phyloP scores from a whole-genome alignment of 1,140 invertebrate species.

The Lanistes nyassanus region DNA sequence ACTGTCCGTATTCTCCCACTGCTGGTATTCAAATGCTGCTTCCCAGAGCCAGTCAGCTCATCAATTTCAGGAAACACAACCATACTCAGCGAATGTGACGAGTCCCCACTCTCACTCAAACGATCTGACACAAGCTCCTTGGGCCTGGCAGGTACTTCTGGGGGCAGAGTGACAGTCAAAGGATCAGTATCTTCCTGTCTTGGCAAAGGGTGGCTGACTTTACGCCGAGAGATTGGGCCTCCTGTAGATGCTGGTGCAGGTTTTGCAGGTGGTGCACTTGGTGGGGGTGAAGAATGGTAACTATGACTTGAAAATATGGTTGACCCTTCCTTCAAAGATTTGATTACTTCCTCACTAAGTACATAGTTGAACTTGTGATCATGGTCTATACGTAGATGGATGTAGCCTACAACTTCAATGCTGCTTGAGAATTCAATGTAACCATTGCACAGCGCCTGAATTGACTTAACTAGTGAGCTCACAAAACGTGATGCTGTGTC shows the following conservation, averaged over 20 bases:
- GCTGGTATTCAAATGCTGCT: neutral
- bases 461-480: conserved; percentile 23
- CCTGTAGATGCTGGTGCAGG: neutral
- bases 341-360: conserved; percentile 30
- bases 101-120: conserved; percentile 4
- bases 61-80: neutral
- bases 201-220: neutral
- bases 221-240: neutral
- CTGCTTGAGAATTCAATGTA: conserved; percentile 28
- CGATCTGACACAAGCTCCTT: conserved; percentile 4
- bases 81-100: neutral
- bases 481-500: conserved; percentile 27
- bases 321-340: conserved; percentile 11
- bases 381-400: conserved; percentile 27
- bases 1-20: neutral
- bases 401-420: conserved; percentile 33
- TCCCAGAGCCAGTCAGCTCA: neutral
- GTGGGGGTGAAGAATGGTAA: conserved; percentile 23
- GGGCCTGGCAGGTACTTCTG: neutral
- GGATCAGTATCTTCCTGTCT: conserved; percentile 8
- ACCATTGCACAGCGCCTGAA: conserved; percentile 32
- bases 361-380: conserved; percentile 27
- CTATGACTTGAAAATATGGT: conserved; percentile 27
- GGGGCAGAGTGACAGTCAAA: neutral
- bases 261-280: neutral